A percentile compares a stretch with the other conserved stretches of the same genome.
These are phyloP conservation scores for Apotomis betuletana DNA, from an alignment of 2,888 invertebrate species.

Conservation along the genomic window DNA sequence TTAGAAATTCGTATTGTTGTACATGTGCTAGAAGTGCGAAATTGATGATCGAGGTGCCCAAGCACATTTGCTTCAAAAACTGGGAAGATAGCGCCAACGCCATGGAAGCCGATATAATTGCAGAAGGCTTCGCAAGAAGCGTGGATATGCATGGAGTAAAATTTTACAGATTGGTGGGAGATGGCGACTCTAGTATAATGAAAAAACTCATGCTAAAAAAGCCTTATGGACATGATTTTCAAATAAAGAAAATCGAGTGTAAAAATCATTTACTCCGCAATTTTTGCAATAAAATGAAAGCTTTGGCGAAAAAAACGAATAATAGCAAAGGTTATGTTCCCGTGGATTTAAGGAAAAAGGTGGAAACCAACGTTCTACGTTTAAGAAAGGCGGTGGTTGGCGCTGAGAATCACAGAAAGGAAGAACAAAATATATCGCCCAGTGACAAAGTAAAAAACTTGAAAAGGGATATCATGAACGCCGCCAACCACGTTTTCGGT, in stretches of 20 bases:
- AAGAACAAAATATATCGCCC: background rate
- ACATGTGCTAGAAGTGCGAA: conserved; percentile 37
- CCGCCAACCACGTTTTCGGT: conserved; percentile 3
- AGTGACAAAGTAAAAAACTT: conserved; percentile 9
- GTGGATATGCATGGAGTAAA: conserved; percentile 14
- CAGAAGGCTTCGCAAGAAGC: conserved; percentile 10
- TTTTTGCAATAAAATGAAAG: conserved; percentile 37
- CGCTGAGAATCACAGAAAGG: conserved; percentile 3
- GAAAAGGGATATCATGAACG: conserved; percentile 8
- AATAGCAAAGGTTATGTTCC: conserved; percentile 29
- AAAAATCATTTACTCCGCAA: conserved; percentile 34
- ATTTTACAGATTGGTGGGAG: conserved; percentile 6
- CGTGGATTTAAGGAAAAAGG: conserved; percentile 20
- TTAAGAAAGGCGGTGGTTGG: conserved; percentile 13
- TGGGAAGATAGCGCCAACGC: conserved; percentile 33
- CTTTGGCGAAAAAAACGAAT: conserved; percentile 27
- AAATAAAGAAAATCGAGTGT: conserved; percentile 23
- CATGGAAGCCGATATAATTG: conserved; percentile 29
- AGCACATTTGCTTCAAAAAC: conserved; percentile 31
- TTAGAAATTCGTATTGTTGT: conserved; percentile 31
- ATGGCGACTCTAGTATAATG: conserved; percentile 34
- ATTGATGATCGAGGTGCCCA: conserved; percentile 17
- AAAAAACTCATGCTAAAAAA: conserved; percentile 17
- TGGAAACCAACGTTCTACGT: conserved; percentile 1
- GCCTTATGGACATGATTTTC: conserved; percentile 21